Percentiles rank a stretch among this genome's conserved stretches.
These are phyloP conservation scores for Megaleporinus macrocephalus DNA, from an alignment of 2,113 vertebrate species.

Conservation along the genomic window DNA sequence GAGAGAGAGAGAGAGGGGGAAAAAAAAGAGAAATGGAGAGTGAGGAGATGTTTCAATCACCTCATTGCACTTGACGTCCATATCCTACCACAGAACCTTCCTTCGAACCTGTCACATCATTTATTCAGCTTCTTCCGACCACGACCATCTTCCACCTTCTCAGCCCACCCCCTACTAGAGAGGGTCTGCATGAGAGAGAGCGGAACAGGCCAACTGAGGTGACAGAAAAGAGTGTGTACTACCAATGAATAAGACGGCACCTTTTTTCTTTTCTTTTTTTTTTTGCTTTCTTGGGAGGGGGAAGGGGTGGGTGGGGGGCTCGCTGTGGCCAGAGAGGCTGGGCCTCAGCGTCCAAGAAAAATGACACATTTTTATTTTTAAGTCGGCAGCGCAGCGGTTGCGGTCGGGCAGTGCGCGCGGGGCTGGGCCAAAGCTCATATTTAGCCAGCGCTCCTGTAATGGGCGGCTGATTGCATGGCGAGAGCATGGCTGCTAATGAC, in stretches of 20 bases:
- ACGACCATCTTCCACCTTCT: conserved; percentile 9
- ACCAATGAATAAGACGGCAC: conserved; percentile 42
- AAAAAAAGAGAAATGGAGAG: conserved; percentile 45
- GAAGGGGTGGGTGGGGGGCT: not conserved
- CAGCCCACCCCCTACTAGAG: not conserved
- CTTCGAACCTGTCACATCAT: conserved; percentile 37
- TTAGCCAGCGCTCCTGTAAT: conserved; percentile 73
- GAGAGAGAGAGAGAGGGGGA: conserved; percentile 54
- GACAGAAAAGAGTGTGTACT: conserved; percentile 38
- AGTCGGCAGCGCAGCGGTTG: conserved; percentile 72
- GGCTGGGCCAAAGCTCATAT: conserved; percentile 76
- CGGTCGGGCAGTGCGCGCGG: conserved; percentile 65
- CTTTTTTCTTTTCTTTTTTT: conserved; percentile 30
- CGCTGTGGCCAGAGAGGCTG: conserved; percentile 43
- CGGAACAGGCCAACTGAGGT: conserved; percentile 3
- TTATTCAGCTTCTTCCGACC: conserved; percentile 28
- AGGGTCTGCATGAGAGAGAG: not conserved
- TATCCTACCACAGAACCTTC: conserved; percentile 32
- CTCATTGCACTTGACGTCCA: conserved; percentile 30
- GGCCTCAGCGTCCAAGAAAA: conserved; percentile 70
- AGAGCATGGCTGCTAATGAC: conserved; percentile 70
- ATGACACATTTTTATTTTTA: conserved; percentile 79
- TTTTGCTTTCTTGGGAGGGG: conserved; percentile 18
- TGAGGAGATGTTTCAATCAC: conserved; percentile 45
- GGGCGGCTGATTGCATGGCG: conserved; percentile 62